A percentile compares a stretch with the other conserved stretches of the same genome.
phyloP scores from a whole-genome alignment of 2,797 vertebrate species.

The Anolis apletophallus region DNA sequence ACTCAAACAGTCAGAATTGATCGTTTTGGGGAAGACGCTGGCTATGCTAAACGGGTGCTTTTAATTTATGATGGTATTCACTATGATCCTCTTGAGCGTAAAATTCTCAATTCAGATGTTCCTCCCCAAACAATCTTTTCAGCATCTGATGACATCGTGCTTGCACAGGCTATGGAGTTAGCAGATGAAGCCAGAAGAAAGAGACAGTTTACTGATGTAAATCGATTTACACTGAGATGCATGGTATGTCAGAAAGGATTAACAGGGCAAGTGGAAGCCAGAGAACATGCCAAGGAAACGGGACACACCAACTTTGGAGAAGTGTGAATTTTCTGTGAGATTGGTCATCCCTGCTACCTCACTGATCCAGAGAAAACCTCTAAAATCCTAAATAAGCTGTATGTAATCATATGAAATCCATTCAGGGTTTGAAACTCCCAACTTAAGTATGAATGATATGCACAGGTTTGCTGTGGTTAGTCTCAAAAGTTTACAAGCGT shows the following conservation, averaged over 20 bases:
- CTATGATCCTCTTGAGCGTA: slow-evolving; percentile 93
- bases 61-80: slow-evolving; percentile 98
- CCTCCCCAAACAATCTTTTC: slow-evolving; percentile 96
- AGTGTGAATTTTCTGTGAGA: slow-evolving; percentile 81
- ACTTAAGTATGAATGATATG: slow-evolving; percentile 59
- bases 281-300: slow-evolving; percentile 95
- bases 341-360: slow-evolving; percentile 78
- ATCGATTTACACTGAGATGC: slow-evolving; percentile 92
- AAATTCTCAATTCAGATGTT: slow-evolving; percentile 79
- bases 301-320: slow-evolving; percentile 98
- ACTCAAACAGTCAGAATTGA: slow-evolving; percentile 97
- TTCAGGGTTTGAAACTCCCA: slow-evolving; percentile 72
- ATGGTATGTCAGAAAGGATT: slow-evolving; percentile 97
- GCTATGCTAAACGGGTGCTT: slow-evolving; percentile 91
- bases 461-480: slow-evolving; percentile 64
- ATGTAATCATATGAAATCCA: slow-evolving; percentile 62
- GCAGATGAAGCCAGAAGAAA: slow-evolving; percentile 93
- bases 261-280: slow-evolving; percentile 94
- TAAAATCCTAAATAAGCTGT: slow-evolving; percentile 76
- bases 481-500: slow-evolving; percentile 71
- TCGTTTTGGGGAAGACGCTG: slow-evolving; percentile 95
- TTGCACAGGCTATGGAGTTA: slow-evolving; percentile 93
- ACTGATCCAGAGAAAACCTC: slow-evolving; percentile 64
- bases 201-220: slow-evolving; percentile 95
- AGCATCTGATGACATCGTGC: slow-evolving; percentile 88